Base-by-base conservation (phyloP, 2,888 invertebrate species). In the Kryphioiulus occultus region DNA sequence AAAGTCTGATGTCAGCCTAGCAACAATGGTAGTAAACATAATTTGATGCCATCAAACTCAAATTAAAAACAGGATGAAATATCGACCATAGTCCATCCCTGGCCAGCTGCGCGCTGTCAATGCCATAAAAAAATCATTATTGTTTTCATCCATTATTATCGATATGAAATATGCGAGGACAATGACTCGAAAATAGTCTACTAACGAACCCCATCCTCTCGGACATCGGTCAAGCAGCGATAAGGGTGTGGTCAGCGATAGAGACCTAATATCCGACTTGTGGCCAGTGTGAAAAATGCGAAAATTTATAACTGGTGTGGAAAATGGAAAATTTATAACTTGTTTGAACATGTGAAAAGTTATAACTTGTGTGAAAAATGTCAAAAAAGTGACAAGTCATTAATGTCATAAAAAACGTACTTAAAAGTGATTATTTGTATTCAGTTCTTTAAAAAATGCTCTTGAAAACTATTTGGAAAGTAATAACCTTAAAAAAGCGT, bases 81-180 rank as follows among this genome's bases (percentile, higher is more conserved):
- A 59, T 22, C 22, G 59, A 22, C 59, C 7, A 4, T n/a, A 0
- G 59, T 59, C 59, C 47, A 47, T 47, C 17, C 47, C 15, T 47
- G 47, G 47, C 47, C 59, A 59, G 59, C 59, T 59, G 59, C 47
- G 17, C 47, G 47, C 19, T 47, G 47, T 47, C 47, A 47, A 47
- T 59, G 59, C n/a, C 59, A 59, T 22, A 59, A 59, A 59, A 59
- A 59, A 22, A 0, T 22, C 17, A 17, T 59, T 59, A 59, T 59
- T 59, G 59, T 59, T 59, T 59, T 59, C 22, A 22, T n/a, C 0
- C 17, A 59, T 59, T 59, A 59, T 59, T 59, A 59, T 59, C 59
- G 59, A 59, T 59, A 59, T 59, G 59, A 59, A 59, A 59, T 59
- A 59, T 59, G 59, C 22, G 59, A 22, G 59, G 59, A 59, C 59